Percentiles rank a stretch among this genome's conserved stretches.
Conservation (phyloP, 1,140 invertebrate genomes). For the Lordiphosa collinella region DNA sequence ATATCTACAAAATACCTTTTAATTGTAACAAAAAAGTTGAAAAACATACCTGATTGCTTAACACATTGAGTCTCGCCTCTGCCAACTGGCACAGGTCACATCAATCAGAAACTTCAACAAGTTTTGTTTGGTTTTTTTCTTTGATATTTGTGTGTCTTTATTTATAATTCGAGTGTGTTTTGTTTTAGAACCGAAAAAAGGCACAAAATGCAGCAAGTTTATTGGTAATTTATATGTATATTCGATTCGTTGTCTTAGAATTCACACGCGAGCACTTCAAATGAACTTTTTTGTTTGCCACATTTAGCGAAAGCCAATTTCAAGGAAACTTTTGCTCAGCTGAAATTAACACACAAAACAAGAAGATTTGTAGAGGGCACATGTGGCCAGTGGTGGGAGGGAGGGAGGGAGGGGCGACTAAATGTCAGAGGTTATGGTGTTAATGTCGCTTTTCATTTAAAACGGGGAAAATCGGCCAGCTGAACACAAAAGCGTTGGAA, state of each 20-base stretch:
- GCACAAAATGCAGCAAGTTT: slow-evolving; percentile 16
- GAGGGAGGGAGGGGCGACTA: slow-evolving; percentile 30
- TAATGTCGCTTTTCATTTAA: slow-evolving; percentile 77
- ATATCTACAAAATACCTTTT: not conserved
- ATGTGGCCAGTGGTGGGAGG: no score
- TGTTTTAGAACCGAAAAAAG: slow-evolving; percentile 15
- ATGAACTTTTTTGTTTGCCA: slow-evolving; percentile 17
- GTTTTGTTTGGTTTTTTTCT: slow-evolving; percentile 35
- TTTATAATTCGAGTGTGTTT: not conserved
- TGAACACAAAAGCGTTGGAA: slow-evolving; percentile 60
- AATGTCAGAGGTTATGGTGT: slow-evolving; percentile 76
- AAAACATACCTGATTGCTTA: slow-evolving; percentile 2
- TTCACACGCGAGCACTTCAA: no score
- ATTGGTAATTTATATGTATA: slow-evolving; percentile 18
- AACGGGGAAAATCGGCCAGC: slow-evolving; percentile 63
- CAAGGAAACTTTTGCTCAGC: slow-evolving; percentile 44
- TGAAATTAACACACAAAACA: slow-evolving; percentile 31
- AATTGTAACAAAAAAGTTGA: not conserved
- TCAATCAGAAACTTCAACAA: slow-evolving; percentile 48
- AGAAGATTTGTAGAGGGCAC: not conserved
- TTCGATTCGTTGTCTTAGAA: slow-evolving; percentile 19
- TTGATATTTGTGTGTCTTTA: slow-evolving; percentile 11
- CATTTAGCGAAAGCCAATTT: slow-evolving; percentile 42
- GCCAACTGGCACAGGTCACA: slow-evolving; percentile 16
- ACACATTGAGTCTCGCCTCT: not conserved